phyloP scores from a whole-genome alignment of 1,140 invertebrate species.

The Pararge aegeria region DNA sequence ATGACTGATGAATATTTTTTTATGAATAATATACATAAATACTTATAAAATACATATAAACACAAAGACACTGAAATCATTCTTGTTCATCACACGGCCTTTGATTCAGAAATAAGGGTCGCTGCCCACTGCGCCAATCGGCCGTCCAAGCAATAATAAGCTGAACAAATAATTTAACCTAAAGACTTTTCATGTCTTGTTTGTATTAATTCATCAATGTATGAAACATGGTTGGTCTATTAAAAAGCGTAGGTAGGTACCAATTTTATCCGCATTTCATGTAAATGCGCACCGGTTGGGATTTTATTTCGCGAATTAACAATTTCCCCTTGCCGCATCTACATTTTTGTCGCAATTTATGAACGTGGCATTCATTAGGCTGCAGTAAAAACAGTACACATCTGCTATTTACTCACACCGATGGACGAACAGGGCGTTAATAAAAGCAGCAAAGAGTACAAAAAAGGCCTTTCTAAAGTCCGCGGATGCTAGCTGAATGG shows the following conservation, averaged over 20 bases:
- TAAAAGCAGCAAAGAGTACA: constrained; percentile 34
- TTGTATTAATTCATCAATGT: not conserved
- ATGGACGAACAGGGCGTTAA: constrained; percentile 28
- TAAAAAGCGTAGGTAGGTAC: not conserved
- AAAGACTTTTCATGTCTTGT: not conserved
- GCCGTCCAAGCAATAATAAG: too few species aligned
- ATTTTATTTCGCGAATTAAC: constrained; percentile 14
- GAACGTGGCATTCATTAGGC: constrained; percentile 25
- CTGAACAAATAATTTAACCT: too few species aligned
- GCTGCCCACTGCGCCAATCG: too few species aligned
- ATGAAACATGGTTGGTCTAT: not conserved
- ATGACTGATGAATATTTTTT: too few species aligned
- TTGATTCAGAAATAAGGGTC: too few species aligned
- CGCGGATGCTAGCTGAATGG: constrained; percentile 52
- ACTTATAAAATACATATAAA: too few species aligned
- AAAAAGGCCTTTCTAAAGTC: constrained; percentile 51
- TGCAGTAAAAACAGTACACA: constrained; percentile 32
- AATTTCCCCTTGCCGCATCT: not conserved
- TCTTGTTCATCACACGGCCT: too few species aligned
- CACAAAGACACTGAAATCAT: too few species aligned
- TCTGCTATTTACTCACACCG: constrained; percentile 19
- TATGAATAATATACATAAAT: too few species aligned
- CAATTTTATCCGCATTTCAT: constrained; percentile 1
- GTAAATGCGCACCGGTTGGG: constrained; percentile 3
- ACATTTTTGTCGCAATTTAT: constrained; percentile 12